Evolutionary conservation across 2,888 invertebrate species (phyloP).

Genomic region (Cerastis rubricosa): DNA sequence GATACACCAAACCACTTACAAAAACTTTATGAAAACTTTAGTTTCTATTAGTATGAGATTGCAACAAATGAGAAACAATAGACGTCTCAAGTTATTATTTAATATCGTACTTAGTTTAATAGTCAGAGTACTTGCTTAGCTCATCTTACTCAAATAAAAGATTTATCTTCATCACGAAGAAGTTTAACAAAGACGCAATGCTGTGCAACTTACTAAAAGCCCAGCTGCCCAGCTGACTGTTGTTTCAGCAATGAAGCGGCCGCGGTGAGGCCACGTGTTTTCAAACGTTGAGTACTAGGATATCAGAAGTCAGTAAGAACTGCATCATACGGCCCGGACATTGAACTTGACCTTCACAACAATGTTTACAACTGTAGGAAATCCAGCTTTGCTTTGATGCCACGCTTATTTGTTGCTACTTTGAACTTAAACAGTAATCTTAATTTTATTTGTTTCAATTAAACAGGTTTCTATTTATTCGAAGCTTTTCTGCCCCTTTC

Average conservation of each 20-base stretch:
- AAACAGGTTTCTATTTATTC: too few relatives aligned
- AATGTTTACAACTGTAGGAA: not conserved
- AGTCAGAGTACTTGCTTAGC: not conserved
- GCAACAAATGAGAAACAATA: not conserved
- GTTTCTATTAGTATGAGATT: not conserved
- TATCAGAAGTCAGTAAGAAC: constrained; percentile 9
- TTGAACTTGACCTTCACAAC: constrained; percentile 7
- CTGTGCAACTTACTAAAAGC: not conserved
- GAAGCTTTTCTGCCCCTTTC: too few relatives aligned
- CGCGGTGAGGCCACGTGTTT: constrained; percentile 31
- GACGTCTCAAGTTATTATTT: not conserved
- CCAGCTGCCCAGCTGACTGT: not conserved
- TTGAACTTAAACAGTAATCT: not conserved
- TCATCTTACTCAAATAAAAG: not conserved
- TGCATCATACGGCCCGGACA: not conserved
- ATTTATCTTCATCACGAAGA: not conserved
- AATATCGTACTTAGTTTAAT: too few relatives aligned
- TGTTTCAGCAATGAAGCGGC: constrained; percentile 13
- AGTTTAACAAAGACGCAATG: not conserved
- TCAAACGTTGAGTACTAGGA: constrained; percentile 26
- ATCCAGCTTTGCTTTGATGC: not conserved
- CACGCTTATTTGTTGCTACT: not conserved
- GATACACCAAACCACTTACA: too few relatives aligned
- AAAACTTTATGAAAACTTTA: not conserved
- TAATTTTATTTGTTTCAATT: not conserved